A percentile compares a stretch with the other conserved stretches of the same genome.
Evolutionary conservation across 2,797 vertebrate genomes (phyloP).

Genomic region (Chelon auratus): DNA sequence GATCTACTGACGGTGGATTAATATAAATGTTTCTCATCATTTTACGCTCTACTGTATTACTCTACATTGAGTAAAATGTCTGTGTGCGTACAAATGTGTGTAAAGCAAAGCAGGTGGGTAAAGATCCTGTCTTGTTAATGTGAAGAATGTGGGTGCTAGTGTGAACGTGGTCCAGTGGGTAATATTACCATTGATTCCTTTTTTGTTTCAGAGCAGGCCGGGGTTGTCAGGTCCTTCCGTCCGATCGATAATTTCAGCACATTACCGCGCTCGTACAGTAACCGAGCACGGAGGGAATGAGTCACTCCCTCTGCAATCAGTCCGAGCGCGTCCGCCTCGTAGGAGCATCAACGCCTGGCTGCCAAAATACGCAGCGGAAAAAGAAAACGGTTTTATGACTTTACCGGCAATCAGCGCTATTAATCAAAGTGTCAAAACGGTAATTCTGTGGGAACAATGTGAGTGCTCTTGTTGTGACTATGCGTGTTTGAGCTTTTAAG

Average conservation of each 20-base stretch:
- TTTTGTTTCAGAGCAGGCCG: slow-evolving; percentile 56
- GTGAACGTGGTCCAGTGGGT: slow-evolving; percentile 45
- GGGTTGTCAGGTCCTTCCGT: slow-evolving; percentile 52
- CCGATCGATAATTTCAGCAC: slow-evolving; percentile 73
- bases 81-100: not conserved
- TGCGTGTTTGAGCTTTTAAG: not conserved
- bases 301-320: slow-evolving; percentile 33
- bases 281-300: slow-evolving; percentile 48
- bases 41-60: not conserved
- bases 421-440: slow-evolving; percentile 26
- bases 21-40: not conserved
- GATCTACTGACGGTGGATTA: not conserved
- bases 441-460: not conserved
- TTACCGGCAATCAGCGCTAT: slow-evolving; percentile 21
- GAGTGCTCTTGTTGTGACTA: slow-evolving; percentile 1
- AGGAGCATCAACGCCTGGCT: not conserved
- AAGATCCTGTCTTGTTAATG: slow-evolving; percentile 10
- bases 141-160: slow-evolving; percentile 24
- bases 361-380: slow-evolving; percentile 6
- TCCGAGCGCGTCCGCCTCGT: not conserved
- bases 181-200: slow-evolving; percentile 72
- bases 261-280: slow-evolving; percentile 58
- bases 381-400: slow-evolving; percentile 8
- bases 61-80: not conserved
- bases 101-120: slow-evolving; percentile 31